These are phyloP conservation scores for Hypercompe scribonia DNA, from an alignment of 2,888 invertebrate species.

Conservation along the genomic window DNA sequence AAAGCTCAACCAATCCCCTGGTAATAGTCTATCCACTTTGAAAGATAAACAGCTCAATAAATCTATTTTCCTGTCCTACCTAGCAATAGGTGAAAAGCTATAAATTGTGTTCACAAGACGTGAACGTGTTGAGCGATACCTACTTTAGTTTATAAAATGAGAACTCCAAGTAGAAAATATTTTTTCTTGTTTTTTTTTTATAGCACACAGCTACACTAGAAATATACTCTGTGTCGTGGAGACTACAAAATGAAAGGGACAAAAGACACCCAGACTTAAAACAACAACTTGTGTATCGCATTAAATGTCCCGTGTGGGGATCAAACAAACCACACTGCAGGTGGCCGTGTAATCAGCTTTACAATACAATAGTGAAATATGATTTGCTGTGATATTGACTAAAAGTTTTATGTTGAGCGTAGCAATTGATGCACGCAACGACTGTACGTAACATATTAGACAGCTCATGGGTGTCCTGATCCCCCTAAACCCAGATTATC, in stretches of 20 bases:
- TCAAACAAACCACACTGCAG: not conserved
- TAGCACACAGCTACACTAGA: too few species aligned
- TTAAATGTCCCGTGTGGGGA: not conserved
- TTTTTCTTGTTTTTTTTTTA: too few species aligned
- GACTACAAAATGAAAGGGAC: not conserved
- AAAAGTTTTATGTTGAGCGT: not conserved
- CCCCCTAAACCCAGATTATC: conserved; percentile 1
- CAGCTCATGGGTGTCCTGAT: not conserved
- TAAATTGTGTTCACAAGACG: conserved; percentile 16
- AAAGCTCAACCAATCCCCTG: not conserved
- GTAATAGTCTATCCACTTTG: conserved; percentile 16
- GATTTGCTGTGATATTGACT: not conserved
- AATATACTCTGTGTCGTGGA: too few species aligned
- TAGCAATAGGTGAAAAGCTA: not conserved
- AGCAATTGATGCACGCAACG: not conserved
- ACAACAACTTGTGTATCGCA: not conserved
- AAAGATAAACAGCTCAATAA: conserved; percentile 14
- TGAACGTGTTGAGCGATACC: not conserved
- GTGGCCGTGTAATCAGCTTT: not conserved
- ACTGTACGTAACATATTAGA: not conserved
- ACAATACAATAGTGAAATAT: too few species aligned
- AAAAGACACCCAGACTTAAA: not conserved
- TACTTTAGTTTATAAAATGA: not conserved
- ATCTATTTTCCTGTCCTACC: not conserved
- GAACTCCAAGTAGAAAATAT: not conserved